Base-by-base conservation (phyloP, 2,797 vertebrate species). In the Peromyscus aztecus region DNA sequence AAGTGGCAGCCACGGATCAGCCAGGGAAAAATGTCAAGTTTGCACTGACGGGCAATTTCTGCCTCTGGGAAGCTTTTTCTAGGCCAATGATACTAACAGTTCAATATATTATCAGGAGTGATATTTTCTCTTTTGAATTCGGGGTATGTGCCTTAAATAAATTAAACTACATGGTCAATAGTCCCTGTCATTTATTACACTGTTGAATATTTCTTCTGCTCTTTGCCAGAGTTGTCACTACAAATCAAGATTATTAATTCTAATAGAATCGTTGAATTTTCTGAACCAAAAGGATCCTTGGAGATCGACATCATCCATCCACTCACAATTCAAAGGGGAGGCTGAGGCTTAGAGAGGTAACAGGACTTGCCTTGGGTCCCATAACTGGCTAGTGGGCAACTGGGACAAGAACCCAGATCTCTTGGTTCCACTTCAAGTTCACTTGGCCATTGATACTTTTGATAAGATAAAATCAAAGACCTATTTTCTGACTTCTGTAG, bases 151-250 rank as follows among this genome's bases (percentile, higher is more conserved):
- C 52, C 94, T 96, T 96, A 97, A 87, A 95, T 97, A 98, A 97
- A 97, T 97, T 96, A 97, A 95, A 96, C 95, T 76, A 65, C 93
- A 59, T 43, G 96, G 84, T 97, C 97, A 96, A 95, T 96, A 97
- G 86, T 49, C 75, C 87, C 91, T 84, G 81, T 37, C 94, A 96
- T 91, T 97, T 92, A 88, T 27, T 94, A 78, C 59, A n/a, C 63
- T 90, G 37, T 73, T 76, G 96, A 94, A 81, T 95, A 94, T 89
- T 88, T 67, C 93, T 96, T 82, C 96, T 91, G 40, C 89, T 95
- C 87, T 93, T 97, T 94, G 95, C 89, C 40, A 76, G 86, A 87
- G 69, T 9, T 80, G 16, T 57, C 40, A 85, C 71, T 84, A 93
- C 95, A 96, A 87, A 94, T 95, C 96, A 81, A 65, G 82, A 94